A percentile compares a stretch with the other conserved stretches of the same genome.
Evolutionary conservation across 2,888 invertebrate species (phyloP).

Genomic region (Polyommatus iphigenia): DNA sequence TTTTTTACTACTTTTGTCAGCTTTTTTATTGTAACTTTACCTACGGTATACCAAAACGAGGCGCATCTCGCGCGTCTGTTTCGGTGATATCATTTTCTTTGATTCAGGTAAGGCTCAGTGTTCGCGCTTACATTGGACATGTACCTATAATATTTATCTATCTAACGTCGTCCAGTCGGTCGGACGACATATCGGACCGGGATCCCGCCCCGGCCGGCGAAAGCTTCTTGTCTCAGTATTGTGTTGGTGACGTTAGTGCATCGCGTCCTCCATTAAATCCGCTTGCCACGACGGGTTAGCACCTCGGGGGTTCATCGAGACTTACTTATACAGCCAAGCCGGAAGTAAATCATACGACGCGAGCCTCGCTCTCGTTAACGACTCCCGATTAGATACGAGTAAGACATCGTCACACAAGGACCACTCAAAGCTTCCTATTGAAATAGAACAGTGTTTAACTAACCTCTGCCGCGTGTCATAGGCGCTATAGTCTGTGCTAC

Average conservation of each 20-base stretch:
- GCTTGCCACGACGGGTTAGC: constrained; percentile 44
- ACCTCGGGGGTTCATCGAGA: neutral
- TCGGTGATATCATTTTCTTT: constrained; percentile 55
- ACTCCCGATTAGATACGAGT: constrained; percentile 39
- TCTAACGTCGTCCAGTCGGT: constrained; percentile 52
- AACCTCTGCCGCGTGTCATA: constrained; percentile 46
- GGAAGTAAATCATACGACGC: constrained; percentile 32
- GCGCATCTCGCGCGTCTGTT: constrained; percentile 43
- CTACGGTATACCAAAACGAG: constrained; percentile 61
- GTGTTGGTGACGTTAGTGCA: constrained; percentile 67
- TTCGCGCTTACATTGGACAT: constrained; percentile 66
- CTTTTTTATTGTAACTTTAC: constrained; percentile 55
- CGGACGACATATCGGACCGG: constrained; percentile 49
- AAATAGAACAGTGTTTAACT: constrained; percentile 50
- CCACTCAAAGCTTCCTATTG: constrained; percentile 87
- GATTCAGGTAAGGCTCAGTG: constrained; percentile 72
- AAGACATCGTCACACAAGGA: constrained; percentile 81
- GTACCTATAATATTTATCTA: constrained; percentile 52
- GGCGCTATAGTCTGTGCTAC: constrained; percentile 42
- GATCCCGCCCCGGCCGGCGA: constrained; percentile 55
- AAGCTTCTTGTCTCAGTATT: constrained; percentile 68
- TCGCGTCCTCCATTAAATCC: constrained; percentile 43
- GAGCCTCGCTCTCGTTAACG: constrained; percentile 40
- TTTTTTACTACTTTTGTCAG: constrained; percentile 61
- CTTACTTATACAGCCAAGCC: constrained; percentile 37